Evolutionary conservation across 2,113 vertebrate genomes (phyloP), one percentile per base, ranked within the genome.

Genomic region (Ptychochromis oligacanthus): DNA sequence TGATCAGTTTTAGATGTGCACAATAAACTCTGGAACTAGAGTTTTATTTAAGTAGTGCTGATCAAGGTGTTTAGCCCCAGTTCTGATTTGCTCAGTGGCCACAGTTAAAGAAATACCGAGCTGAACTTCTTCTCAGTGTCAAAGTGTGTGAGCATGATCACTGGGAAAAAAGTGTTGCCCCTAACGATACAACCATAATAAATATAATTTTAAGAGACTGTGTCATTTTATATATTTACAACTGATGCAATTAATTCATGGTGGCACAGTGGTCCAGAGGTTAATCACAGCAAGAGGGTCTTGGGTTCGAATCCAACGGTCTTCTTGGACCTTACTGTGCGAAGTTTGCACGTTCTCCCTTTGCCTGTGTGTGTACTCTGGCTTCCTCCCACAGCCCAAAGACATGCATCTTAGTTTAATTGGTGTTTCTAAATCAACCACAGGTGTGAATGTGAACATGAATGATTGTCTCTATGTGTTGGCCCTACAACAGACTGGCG

Each of bases 121-220:
- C 15, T 17, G 17, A 18, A 52, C 49, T 13, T 52, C 46, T 49
- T 49, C 17, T 52, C 49, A 52, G 49, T 52, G 5, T 52, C 2
- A 52, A 46, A 46, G 14, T 15, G 43, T 46, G 14, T 46, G 43
- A 15, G 14, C 13, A 46, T 2, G 5, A 46, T 46, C 14, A 15
- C 14, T 15, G 14, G 14, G 15, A 46, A 15, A 46, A 52, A 1
- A 0, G 0, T 5, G 0, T 2, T 0, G 8, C 14, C 38, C 14
- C 8, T 26, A 43, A 46, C 22, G 7, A 10, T 24, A 24, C 7
- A 46, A 67, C 14, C 22, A 67, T 28, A 49, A 70, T 6, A 49
- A 49, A 70, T 46, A 13, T 4, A 13, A 46, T 13, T 46, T 13
- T 46, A 46, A 46, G 36, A 46, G 43, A 13, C n/a, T n/a, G 12